Conservation (phyloP, 2,797 vertebrate species). For the Pristis pectinata region DNA sequence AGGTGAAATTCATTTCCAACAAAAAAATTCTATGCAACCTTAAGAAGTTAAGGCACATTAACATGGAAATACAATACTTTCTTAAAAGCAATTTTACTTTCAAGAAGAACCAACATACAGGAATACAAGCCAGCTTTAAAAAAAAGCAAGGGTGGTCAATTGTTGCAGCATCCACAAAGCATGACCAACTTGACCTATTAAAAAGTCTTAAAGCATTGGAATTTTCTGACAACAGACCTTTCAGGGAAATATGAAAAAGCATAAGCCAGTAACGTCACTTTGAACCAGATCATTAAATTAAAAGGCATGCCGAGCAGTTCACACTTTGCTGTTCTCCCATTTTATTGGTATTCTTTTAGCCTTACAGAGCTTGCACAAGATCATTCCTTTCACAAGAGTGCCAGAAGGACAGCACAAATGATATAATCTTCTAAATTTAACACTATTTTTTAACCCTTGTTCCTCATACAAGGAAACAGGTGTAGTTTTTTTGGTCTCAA, state of each 20-base stretch:
- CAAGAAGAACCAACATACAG: too few relatives aligned
- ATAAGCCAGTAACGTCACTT: neutral
- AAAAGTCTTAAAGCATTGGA: neutral
- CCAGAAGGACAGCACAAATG: neutral
- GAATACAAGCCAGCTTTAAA: neutral
- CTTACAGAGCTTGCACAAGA: neutral
- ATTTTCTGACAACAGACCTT: neutral
- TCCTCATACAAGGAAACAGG: too few relatives aligned
- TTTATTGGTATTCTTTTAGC: neutral
- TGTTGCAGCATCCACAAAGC: neutral
- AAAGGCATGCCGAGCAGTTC: neutral
- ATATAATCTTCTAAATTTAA: neutral
- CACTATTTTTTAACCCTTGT: neutral
- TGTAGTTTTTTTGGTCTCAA: neutral
- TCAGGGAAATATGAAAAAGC: neutral
- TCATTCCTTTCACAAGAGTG: neutral
- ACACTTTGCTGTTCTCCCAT: neutral
- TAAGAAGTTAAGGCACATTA: neutral
- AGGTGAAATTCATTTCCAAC: too few relatives aligned
- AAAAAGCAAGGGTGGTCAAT: neutral
- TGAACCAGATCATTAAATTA: neutral
- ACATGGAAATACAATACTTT: neutral
- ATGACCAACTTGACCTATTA: neutral
- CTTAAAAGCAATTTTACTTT: neutral
- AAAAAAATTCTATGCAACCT: too few relatives aligned